Conservation (phyloP, 2,888 invertebrate species). For the Aphelenchoides bicaudatus region DNA sequence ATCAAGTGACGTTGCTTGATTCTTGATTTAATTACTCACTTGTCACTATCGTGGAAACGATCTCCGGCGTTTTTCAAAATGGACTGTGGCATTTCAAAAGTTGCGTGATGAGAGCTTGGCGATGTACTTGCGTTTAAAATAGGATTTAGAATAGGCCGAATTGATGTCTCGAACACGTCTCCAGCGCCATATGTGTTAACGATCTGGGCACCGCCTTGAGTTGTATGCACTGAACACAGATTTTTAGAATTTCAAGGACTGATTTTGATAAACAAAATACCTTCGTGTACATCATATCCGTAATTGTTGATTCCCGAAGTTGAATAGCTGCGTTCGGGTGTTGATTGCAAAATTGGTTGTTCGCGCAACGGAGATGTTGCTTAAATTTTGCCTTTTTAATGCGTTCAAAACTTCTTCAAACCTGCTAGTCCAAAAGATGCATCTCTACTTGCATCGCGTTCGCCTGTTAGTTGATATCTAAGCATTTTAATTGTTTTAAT, state of each 20-base stretch:
- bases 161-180: slow-evolving; percentile 25
- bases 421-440: slow-evolving; percentile 41
- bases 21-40: no score
- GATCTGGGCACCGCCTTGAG: slow-evolving; percentile 52
- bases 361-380: slow-evolving; percentile 6
- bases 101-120: slow-evolving; percentile 5
- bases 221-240: no score
- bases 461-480: slow-evolving; percentile 45
- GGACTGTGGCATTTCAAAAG: slow-evolving; percentile 21
- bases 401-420: slow-evolving; percentile 15
- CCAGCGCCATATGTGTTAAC: slow-evolving; percentile 55
- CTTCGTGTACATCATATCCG: slow-evolving; percentile 58
- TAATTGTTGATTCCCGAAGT: slow-evolving; percentile 43
- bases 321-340: slow-evolving; percentile 28
- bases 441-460: slow-evolving; percentile 52
- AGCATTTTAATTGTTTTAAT: no score
- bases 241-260: no score
- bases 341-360: slow-evolving; percentile 33
- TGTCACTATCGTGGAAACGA: slow-evolving; percentile 16
- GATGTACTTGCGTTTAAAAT: background rate
- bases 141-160: slow-evolving; percentile 15
- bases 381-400: background rate
- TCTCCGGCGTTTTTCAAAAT: slow-evolving; percentile 30
- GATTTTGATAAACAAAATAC: no score
- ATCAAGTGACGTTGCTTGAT: no score